These are phyloP conservation scores for Bicyclus anynana DNA, from an alignment of 1,140 invertebrate genomes.

Conservation along the genomic window DNA sequence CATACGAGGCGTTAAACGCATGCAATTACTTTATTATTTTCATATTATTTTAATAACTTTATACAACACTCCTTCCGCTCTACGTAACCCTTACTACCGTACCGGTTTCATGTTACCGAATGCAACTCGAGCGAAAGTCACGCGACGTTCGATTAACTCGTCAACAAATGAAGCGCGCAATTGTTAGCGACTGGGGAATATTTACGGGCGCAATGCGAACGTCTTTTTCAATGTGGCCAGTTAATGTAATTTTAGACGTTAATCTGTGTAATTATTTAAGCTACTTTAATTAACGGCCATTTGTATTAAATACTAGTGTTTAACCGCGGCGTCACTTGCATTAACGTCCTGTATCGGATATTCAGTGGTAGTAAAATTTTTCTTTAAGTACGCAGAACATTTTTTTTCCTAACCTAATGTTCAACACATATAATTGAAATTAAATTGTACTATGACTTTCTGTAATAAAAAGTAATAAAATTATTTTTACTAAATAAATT, in stretches of 20 bases:
- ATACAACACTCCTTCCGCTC: neutral
- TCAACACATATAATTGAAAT: too few species aligned
- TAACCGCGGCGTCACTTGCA: too few species aligned
- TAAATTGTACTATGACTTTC: too few species aligned
- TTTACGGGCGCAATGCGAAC: constrained; percentile 5
- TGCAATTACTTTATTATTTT: neutral
- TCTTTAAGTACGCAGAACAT: too few species aligned
- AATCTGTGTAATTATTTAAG: constrained; percentile 7
- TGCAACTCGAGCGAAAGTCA: constrained; percentile 7
- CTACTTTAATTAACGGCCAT: neutral
- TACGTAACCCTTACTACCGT: neutral
- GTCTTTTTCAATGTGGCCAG: neutral
- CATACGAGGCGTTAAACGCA: neutral
- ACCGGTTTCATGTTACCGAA: constrained; percentile 1
- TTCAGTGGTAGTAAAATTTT: too few species aligned
- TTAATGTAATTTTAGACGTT: constrained; percentile 3
- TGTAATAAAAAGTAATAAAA: too few species aligned
- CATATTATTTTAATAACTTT: neutral
- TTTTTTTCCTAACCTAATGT: too few species aligned
- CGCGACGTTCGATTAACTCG: constrained; percentile 8
- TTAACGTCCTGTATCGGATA: too few species aligned
- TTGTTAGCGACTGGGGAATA: constrained; percentile 1
- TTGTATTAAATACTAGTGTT: neutral
- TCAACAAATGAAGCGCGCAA: neutral
- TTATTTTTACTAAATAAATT: too few species aligned